Evolutionary conservation across 2,113 vertebrate species (phyloP), one percentile per base, ranked within the genome.

Genomic region (Zosterops pallidus): DNA sequence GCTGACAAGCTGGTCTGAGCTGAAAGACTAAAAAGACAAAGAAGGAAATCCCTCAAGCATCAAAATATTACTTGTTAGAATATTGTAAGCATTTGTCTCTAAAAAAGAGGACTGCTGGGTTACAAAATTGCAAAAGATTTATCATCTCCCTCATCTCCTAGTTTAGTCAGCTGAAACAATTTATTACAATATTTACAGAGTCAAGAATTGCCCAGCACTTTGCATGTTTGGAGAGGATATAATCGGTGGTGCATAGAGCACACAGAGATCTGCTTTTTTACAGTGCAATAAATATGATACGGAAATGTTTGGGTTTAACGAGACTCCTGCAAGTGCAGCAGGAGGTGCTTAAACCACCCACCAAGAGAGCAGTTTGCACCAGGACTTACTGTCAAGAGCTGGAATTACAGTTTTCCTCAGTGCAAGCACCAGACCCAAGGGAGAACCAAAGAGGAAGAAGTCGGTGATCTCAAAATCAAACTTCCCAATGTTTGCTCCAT

Each of bases 391-490:
- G 50, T 99, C 99, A 76, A 99, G 95, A 83, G 98, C 97, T 12
- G 99, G 99, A 93, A 99, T 98, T 95, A 99, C 99, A 0, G 99
- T 99, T 98, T 99, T 99, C 91, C 99, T 96, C 96, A 99, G 97
- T 14, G 99, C 99, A 35, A 99, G 98, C 52, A 99, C 99, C 86
- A 99, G 97, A 47, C 99, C 99, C 97, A 99, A 92, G 1, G 99
- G 99, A 90, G 99, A 99, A 17, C 99, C 99, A 33, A 99, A 99
- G 81, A 99, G 98, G 97, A 99, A 99, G 97, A 99, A 99, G 96
- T 99, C 99, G 0, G 99, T 97, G 91, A 99, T 98, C 96, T 99
- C 99, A 86, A 99, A 99, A 70, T 99, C 99, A 90, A 99, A 99
- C 96, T 98, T 99, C 39, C 99, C 98, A 74, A 98, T 95, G 46